These are phyloP conservation scores for Agrochola macilenta DNA, from an alignment of 2,888 invertebrate species.

Conservation along the genomic window DNA sequence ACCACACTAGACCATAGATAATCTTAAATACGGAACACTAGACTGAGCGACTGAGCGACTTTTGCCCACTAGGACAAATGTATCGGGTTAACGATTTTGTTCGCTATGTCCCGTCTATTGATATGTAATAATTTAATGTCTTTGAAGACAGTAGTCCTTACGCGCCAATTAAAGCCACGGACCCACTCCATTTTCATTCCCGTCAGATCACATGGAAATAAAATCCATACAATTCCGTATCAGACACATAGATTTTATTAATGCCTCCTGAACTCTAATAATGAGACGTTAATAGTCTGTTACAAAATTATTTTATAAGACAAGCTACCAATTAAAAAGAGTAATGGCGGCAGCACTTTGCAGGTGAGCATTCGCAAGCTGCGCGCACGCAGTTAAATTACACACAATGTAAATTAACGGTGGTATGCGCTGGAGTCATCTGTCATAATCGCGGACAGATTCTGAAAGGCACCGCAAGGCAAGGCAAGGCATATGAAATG, in stretches of 20 bases:
- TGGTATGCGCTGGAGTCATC: conserved; percentile 57
- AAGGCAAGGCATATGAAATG: conserved; percentile 20
- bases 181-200: conserved; percentile 8
- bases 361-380: conserved; percentile 78
- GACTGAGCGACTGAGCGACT: too few relatives aligned
- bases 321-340: conserved; percentile 76
- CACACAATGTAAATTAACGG: conserved; percentile 68
- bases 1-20: too few relatives aligned
- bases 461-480: conserved; percentile 25
- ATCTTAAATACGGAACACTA: too few relatives aligned
- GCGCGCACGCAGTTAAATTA: conserved; percentile 69
- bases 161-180: not conserved
- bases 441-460: conserved; percentile 62
- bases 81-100: too few relatives aligned
- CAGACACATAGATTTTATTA: conserved; percentile 48
- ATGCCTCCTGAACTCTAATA: conserved; percentile 52
- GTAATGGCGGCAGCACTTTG: conserved; percentile 70
- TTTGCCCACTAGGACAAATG: too few relatives aligned
- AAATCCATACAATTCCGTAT: conserved; percentile 45
- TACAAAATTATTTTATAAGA: conserved; percentile 65
- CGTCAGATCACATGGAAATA: conserved; percentile 16
- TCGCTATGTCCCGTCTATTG: too few relatives aligned
- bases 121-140: too few relatives aligned
- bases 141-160: not conserved
- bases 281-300: conserved; percentile 64